Base-by-base conservation (phyloP, 1,140 invertebrate species). In the Diplogasteroides magnus region DNA sequence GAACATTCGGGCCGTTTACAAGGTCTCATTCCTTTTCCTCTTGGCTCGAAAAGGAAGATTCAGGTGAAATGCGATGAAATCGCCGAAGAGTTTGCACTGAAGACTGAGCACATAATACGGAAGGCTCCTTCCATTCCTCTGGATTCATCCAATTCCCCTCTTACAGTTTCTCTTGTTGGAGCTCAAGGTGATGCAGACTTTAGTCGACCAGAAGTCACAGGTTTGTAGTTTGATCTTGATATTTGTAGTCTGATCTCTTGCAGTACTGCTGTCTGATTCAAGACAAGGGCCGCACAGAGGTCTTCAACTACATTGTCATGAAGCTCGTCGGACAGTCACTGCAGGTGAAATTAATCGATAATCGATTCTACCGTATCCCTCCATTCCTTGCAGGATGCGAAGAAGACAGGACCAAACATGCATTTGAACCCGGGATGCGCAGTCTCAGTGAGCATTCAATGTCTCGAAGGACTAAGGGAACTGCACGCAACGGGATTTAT, bases 391-490 rank as follows among this genome's bases (percentile, higher is more conserved):
- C n/a, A 69, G 61, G 68, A 69, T 31, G 61, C 61, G 28, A 69
- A 69, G 61, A 69, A 69, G 28, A 69, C 61, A 13, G 68, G 68
- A 2, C 73, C 72, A 28, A 31, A 66, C 23, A 31, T 58, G 23
- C 64, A 71, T 32, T 65, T 77, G 19, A 72, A 32, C 29, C 58
- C 68, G 19, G 76, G 76, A 27, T 66, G 67, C 11, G 69, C 76
- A 1, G 75, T 77, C 14, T 58, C 73, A 29, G 37, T 67, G 19
- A 32, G 57, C 0, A 76, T 77, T 29, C 76, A 77, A 58, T 68
- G 68, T 60, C 48, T 77, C 6, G 68, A 78, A 31, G 76, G 72
- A 1, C 31, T 77, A 0, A 64, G 72, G 57, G 76, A 72, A 37
- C 28, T 78, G 6, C 76, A 77, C 64, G 64, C 62, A 76, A 56